Percentiles rank a stretch among this genome's conserved stretches.
Conservation (phyloP, 53 echinoderm and acorn worm genomes). For the Zoroaster sp. region DNA sequence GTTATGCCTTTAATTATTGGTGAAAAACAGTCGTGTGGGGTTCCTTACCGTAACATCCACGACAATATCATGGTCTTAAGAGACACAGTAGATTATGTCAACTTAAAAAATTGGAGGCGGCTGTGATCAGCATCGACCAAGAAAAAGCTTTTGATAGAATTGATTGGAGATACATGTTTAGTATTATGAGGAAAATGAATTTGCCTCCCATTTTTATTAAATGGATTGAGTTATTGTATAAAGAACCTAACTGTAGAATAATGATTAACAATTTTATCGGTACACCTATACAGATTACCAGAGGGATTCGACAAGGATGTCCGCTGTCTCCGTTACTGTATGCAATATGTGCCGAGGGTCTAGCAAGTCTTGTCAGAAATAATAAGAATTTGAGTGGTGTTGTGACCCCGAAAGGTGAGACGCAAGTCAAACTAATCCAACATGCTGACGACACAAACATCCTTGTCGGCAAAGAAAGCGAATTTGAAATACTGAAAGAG, state of each 20-base stretch:
- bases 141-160: constrained; percentile 23
- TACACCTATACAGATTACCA: neutral
- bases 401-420: neutral
- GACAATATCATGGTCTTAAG: neutral
- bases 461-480: neutral
- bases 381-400: neutral
- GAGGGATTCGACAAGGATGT: neutral
- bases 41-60: neutral
- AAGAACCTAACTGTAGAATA: neutral
- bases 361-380: neutral
- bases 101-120: neutral
- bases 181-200: neutral
- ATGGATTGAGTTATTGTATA: neutral
- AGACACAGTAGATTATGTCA: neutral
- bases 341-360: neutral
- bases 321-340: neutral
- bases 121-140: neutral
- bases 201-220: neutral
- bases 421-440: neutral
- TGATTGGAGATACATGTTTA: neutral
- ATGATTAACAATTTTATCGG: neutral
- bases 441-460: neutral
- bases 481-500: neutral
- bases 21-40: neutral
- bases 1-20: neutral